Conservation (phyloP, 2,113 vertebrate genomes). For the Oceanites oceanicus region DNA sequence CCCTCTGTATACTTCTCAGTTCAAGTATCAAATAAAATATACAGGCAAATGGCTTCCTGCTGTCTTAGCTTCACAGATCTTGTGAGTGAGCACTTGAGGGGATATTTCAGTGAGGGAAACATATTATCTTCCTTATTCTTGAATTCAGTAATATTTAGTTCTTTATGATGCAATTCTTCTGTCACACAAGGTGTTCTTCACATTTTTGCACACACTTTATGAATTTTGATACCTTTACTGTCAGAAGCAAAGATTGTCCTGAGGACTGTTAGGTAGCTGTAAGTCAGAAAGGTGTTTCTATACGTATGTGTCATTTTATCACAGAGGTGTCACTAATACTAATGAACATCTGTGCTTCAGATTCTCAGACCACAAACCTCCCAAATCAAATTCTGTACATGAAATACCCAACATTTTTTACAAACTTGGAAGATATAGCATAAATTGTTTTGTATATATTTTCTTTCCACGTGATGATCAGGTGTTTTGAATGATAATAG, state of each 20-base stretch:
- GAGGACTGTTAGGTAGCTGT: neutral
- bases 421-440: neutral
- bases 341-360: neutral
- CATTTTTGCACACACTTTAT: neutral
- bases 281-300: neutral
- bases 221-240: neutral
- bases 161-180: neutral
- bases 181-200: neutral
- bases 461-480: neutral
- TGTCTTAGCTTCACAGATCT: neutral
- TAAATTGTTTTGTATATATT: neutral
- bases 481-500: neutral
- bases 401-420: neutral
- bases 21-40: neutral
- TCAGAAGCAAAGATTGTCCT: neutral
- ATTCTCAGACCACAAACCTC: neutral
- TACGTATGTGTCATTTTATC: neutral
- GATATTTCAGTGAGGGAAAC: neutral
- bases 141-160: neutral
- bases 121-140: neutral
- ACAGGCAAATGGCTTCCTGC: neutral
- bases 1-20: neutral
- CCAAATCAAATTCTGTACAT: neutral
- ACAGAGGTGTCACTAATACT: neutral
- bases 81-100: neutral